Base-by-base conservation (phyloP, 1,140 invertebrate genomes). In the Copidosoma floridanum region DNA sequence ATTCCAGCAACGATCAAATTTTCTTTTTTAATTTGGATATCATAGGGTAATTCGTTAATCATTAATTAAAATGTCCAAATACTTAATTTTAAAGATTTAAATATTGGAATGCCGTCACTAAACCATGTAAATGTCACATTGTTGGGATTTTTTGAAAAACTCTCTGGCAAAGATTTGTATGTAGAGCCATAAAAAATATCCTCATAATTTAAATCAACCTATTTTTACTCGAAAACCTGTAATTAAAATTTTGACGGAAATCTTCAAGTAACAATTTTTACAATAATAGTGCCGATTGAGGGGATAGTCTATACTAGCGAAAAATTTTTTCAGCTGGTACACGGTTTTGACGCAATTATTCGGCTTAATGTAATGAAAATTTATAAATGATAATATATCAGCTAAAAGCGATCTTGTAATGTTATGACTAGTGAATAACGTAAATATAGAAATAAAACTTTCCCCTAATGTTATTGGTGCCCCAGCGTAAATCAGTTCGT, bases 181-280 rank as follows among this genome's bases (percentile, higher is more conserved):
- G 29, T 29, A n/a, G 5, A 5, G 43, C 52, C 52, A 27, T 55
- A 37, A 55, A 26, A 55, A 26, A 55, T 40, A 26, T 55, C 52
- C 23, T 55, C 38, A 21, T 37, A 52, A 38, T 37, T 52, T 12
- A 5, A 3, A 2, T 37, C 48, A 52, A 20, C 23, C 23, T 18
- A 2, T 37, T 52, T 52, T 20, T 52, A 5, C 48, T 8, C 3
- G 38, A 12, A 40, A 8, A 8, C 5, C 38, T 40, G 16, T 12
- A 12, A 11, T 46, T 43, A 14, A 65, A 40, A 12, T 23, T 20
- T 14, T 53, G 21, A n/a, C 44, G 27, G 55, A 61, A 65, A 1
- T 29, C 50, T 60, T 24, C 40, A 43, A 18, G 51, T 32, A 41
- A 48, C 12, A 3, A 69, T 14, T 51, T 69, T 63, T 12, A 16